Base-by-base conservation (phyloP, 2,888 invertebrate genomes). In the Digitonthophagus gazella region DNA sequence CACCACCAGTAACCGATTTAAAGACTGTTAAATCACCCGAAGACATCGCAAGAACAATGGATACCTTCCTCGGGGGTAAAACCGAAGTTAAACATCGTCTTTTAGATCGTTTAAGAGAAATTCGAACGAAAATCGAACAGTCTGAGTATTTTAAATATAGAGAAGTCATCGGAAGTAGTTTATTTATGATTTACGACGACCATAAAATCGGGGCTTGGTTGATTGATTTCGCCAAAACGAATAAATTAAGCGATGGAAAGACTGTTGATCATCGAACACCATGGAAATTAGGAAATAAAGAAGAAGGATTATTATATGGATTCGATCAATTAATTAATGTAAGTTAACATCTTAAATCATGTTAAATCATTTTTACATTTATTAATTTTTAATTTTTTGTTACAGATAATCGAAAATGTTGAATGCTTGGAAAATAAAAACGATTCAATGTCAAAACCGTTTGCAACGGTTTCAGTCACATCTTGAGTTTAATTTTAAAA, bases 171-270 rank as follows among this genome's bases (percentile, higher is more conserved):
- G 95, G 96, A 44, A 96, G 96, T 83, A 96, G 96, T 82, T 89
- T 98, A 74, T 92, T 98, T 77, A 91, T 98, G 77, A 93, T 98
- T 71, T 96, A 96, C 81, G 98, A 98, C 80, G 89, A 92, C 69
- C 88, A 89, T 71, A 91, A 91, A 77, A 93, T 93, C 44, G 96
- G 96, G 18, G 95, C 92, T 4, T 98, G 98, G 98, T 86, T 98
- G 75, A 98, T 98, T 72, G 98, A 98, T 81, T 98, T 98, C 80
- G 97, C 97, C 64, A 98, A 98, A 81, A 96, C 96, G 0, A 87
- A 92, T 67, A 86, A 87, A 66, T 84, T 97, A 63, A 91, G 93
- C 0, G 86, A 89, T 16, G 90, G 90, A 6, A 76, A 86, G 18
- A 84, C 83, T 65, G 87, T 98, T 14, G 89, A 90, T 74, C 98